Percentiles rank a stretch among this genome's conserved stretches.
Conservation (phyloP, 2,797 vertebrate genomes). For the Molossus molossus region DNA sequence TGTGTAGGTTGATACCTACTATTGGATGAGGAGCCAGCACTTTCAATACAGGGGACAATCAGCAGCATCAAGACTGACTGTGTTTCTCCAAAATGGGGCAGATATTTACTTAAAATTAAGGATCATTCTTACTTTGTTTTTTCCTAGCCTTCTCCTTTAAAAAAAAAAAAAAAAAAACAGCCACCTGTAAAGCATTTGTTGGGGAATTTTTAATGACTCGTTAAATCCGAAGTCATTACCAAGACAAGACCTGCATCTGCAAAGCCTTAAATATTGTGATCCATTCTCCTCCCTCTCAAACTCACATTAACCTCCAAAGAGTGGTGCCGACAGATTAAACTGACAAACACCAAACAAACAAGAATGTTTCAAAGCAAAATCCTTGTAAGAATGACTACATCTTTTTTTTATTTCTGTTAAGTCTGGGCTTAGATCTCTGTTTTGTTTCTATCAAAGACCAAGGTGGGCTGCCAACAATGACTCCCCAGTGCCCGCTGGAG, state of each 20-base stretch:
- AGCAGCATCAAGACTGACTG: conserved; percentile 2
- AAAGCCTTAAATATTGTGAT: conserved; percentile 73
- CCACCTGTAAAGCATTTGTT: conserved; percentile 77
- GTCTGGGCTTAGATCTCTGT: conserved; percentile 67
- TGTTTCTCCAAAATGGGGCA: conserved; percentile 46
- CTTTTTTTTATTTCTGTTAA: conserved; percentile 60
- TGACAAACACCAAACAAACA: conserved; percentile 52
- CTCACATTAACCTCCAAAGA: conserved; percentile 68
- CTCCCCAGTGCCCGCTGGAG: not conserved
- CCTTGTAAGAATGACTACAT: conserved; percentile 60
- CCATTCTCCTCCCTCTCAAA: conserved; percentile 69
- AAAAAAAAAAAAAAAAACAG: not conserved
- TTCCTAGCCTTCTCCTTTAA: not conserved
- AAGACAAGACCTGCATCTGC: conserved; percentile 71
- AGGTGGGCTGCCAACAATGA: conserved; percentile 12
- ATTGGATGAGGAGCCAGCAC: conserved; percentile 65
- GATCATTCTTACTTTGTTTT: not conserved
- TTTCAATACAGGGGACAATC: not conserved
- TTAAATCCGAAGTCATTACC: conserved; percentile 79
- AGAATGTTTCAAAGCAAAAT: conserved; percentile 68
- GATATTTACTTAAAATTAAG: conserved; percentile 64
- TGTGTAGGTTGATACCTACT: not conserved
- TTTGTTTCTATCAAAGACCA: conserved; percentile 67
- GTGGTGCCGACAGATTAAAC: conserved; percentile 64
- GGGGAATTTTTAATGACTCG: conserved; percentile 77